A percentile compares a stretch with the other conserved stretches of the same genome.
These are phyloP conservation scores for Hydrolagus affinis DNA, from an alignment of 2,113 vertebrate genomes.

Conservation along the genomic window DNA sequence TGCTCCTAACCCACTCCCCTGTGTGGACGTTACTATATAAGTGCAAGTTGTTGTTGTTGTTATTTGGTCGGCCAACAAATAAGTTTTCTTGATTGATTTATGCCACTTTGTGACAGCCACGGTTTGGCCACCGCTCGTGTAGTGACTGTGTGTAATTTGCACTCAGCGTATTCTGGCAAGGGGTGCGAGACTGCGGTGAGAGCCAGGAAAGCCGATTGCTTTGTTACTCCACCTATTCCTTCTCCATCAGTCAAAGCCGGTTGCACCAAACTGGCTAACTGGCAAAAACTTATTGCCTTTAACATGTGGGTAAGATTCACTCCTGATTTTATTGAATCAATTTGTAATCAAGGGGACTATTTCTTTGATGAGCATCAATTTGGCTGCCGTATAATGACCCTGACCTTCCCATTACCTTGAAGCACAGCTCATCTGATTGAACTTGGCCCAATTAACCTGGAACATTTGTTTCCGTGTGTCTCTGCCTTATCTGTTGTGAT, in stretches of 20 bases:
- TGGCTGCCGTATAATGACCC: neutral
- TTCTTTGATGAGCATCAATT: neutral
- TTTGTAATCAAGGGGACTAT: constrained; percentile 23
- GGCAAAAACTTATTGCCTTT: neutral
- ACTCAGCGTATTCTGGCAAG: too few species aligned
- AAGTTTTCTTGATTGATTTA: too few species aligned
- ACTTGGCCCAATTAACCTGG: neutral
- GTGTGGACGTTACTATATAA: too few species aligned
- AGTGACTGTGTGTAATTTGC: too few species aligned
- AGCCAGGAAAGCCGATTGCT: neutral
- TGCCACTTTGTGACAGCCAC: too few species aligned
- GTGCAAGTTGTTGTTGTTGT: too few species aligned
- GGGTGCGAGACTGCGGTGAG: neutral
- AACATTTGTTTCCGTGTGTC: neutral
- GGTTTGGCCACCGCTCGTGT: too few species aligned
- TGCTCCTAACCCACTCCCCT: too few species aligned
- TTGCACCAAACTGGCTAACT: neutral
- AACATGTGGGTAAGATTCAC: neutral
- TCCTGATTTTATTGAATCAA: constrained; percentile 15
- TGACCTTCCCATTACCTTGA: constrained; percentile 26
- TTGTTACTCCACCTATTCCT: neutral
- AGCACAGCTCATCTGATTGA: neutral
- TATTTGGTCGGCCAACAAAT: too few species aligned
- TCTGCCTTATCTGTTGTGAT: too few species aligned
- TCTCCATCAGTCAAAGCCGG: neutral